Base-by-base conservation (phyloP, 2,113 vertebrate species). In the Aplodontia rufa region DNA sequence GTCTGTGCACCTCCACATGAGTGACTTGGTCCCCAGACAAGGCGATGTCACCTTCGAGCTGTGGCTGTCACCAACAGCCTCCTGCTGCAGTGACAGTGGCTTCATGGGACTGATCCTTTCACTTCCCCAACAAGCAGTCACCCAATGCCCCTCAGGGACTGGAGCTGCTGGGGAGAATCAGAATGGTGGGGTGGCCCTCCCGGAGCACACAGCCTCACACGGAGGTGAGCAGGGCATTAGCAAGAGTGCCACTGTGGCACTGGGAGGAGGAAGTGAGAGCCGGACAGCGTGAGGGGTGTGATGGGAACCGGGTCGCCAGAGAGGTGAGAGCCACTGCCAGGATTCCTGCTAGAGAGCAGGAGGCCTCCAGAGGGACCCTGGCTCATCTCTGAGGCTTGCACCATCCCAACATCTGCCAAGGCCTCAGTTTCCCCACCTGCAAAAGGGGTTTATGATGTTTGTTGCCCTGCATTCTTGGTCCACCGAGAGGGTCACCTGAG, bases 1-100 rank as follows among this genome's bases (percentile, higher is more conserved):
- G 8, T 24, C 40, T 8, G 0, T 0, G 8, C 7, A 1, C 30
- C 30, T 13, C n/a, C 42, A 37, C 0, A 1, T 22, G 1, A 13
- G n/a, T n/a, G n/a, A n/a, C n/a, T n/a, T n/a, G n/a, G n/a, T n/a
- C n/a, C n/a, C n/a, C n/a, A n/a, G n/a, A n/a, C n/a, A n/a, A n/a
- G n/a, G n/a, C n/a, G n/a, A n/a, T n/a, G n/a, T n/a, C n/a, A n/a
- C n/a, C n/a, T n/a, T n/a, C n/a, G n/a, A n/a, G n/a, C n/a, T n/a
- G n/a, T n/a, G n/a, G 17, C 19, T 9, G 8, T 30, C 1, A 42
- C 3, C n/a, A 6, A 1, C 8, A 4, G 37, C 26, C n/a, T 22
- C n/a, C 30, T 6, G 3, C 8, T 4, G 42, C n/a, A 16, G 30
- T 9, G 22, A 6, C 0, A 16, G 12, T 4, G 8, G 45, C 66